These are phyloP conservation scores for Fistularia commersonii DNA, from an alignment of 2,797 vertebrate genomes.

Conservation along the genomic window DNA sequence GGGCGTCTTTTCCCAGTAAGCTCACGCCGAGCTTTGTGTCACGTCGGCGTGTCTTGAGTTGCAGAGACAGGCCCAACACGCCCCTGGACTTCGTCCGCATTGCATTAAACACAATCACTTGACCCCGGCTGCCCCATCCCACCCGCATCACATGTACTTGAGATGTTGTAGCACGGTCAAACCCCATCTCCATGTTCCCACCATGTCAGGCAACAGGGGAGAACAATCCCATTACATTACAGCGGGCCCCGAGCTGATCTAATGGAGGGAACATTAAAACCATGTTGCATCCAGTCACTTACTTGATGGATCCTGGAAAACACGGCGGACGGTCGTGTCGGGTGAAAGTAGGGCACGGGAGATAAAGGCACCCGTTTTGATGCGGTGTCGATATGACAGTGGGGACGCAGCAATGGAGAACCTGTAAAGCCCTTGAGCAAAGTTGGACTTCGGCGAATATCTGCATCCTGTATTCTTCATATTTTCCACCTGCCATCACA, in stretches of 20 bases:
- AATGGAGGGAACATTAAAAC: slow-evolving; percentile 76
- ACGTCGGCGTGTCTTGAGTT: slow-evolving; percentile 57
- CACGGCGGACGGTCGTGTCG: slow-evolving; percentile 26
- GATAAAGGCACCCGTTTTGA: slow-evolving; percentile 31
- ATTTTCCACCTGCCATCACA: slow-evolving; percentile 31
- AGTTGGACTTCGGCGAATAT: slow-evolving; percentile 78
- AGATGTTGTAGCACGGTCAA: slow-evolving; percentile 52
- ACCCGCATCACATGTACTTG: slow-evolving; percentile 49
- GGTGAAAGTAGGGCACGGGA: slow-evolving; percentile 28
- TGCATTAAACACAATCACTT: slow-evolving; percentile 72
- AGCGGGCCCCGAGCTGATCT: slow-evolving; percentile 58
- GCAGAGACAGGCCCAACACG: slow-evolving; percentile 55
- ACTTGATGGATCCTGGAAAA: slow-evolving; percentile 57
- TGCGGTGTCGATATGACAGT: slow-evolving; percentile 49
- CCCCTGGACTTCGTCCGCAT: slow-evolving; percentile 66
- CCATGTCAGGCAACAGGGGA: slow-evolving; percentile 37
- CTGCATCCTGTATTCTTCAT: slow-evolving; percentile 41
- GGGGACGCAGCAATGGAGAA: slow-evolving; percentile 32
- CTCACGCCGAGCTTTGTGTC: slow-evolving; percentile 52
- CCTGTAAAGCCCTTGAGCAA: slow-evolving; percentile 67
- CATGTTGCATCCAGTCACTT: slow-evolving; percentile 70
- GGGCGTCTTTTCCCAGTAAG: slow-evolving; percentile 39
- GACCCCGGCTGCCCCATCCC: slow-evolving; percentile 55
- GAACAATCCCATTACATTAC: slow-evolving; percentile 74
- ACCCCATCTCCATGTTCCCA: slow-evolving; percentile 32